Conservation (phyloP, 2,113 vertebrate genomes). For the Antechinus flavipes region DNA sequence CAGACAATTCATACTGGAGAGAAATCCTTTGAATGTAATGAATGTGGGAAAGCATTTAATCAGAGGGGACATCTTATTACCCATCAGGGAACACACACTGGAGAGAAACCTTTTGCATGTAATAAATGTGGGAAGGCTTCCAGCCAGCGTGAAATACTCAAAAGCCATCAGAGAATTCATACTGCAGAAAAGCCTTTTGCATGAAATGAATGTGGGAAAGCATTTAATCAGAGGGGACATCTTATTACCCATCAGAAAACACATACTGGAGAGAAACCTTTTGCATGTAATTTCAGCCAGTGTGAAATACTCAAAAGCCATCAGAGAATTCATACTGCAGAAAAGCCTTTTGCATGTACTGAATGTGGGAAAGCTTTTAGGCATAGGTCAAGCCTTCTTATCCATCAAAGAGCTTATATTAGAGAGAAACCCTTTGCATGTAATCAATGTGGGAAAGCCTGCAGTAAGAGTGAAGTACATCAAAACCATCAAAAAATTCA, state of each 20-base stretch:
- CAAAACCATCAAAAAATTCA: constrained; percentile 25
- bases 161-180: neutral
- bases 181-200: neutral
- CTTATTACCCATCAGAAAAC: neutral
- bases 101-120: neutral
- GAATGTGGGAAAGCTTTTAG: constrained; percentile 40
- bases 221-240: constrained; percentile 5
- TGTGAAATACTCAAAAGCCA: too few relatives aligned
- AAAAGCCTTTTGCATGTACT: neutral
- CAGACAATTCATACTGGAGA: too few relatives aligned
- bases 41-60: too few relatives aligned
- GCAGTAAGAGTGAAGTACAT: neutral
- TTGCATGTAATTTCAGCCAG: too few relatives aligned
- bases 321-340: neutral
- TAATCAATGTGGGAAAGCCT: too few relatives aligned
- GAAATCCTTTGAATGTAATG: too few relatives aligned
- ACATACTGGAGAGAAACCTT: too few relatives aligned
- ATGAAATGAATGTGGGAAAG: constrained; percentile 14
- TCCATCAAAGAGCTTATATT: neutral
- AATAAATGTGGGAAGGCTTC: constrained; percentile 1
- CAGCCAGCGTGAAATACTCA: neutral
- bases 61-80: too few relatives aligned
- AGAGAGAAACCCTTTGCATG: too few relatives aligned
- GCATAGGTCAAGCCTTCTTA: neutral
- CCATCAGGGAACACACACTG: neutral